Conservation (phyloP, 2,888 invertebrate species). For the Drosophila kanekoi region DNA sequence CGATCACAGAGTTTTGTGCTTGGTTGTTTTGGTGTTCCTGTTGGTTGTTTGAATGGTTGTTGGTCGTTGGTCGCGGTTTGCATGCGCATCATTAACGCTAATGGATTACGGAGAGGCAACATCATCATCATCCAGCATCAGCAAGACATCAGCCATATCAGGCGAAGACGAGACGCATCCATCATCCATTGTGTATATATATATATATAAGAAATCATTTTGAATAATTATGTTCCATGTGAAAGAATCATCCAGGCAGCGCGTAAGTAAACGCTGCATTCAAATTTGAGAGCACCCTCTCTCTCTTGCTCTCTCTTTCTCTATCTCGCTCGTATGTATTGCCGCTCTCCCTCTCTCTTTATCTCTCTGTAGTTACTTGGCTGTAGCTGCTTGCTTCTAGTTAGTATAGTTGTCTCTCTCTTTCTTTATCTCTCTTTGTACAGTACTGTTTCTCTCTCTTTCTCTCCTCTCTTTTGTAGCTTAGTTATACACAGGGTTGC, state of each 20-base stretch:
- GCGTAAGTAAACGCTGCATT: slow-evolving; percentile 64
- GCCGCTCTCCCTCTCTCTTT: slow-evolving; percentile 10
- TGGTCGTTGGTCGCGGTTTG: slow-evolving; percentile 40
- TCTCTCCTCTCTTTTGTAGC: slow-evolving; percentile 7
- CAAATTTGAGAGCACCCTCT: slow-evolving; percentile 6
- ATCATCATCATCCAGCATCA: slow-evolving; percentile 39
- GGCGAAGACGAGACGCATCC: slow-evolving; percentile 46
- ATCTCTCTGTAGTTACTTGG: slow-evolving; percentile 28
- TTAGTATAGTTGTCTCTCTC: slow-evolving; percentile 24
- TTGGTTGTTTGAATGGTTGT: slow-evolving; percentile 53
- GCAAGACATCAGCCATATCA: slow-evolving; percentile 27
- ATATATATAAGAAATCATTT: slow-evolving; percentile 63
- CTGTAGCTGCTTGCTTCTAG: slow-evolving; percentile 21
- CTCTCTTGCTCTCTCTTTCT: slow-evolving; percentile 23
- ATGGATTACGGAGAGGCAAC: slow-evolving; percentile 42
- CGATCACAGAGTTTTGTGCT: slow-evolving; percentile 30
- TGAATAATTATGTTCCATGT: slow-evolving; percentile 38
- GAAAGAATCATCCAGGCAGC: slow-evolving; percentile 51
- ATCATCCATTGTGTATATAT: slow-evolving; percentile 46
- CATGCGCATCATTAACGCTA: slow-evolving; percentile 55
- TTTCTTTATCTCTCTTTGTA: slow-evolving; percentile 8
- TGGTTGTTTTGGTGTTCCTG: slow-evolving; percentile 36
- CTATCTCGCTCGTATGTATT: slow-evolving; percentile 22
- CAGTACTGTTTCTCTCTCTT: neutral
- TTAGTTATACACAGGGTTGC: neutral